Evolutionary conservation across 2,888 invertebrate species (phyloP), one percentile per base, ranked within the genome.

Genomic region (Epinotia ramella): DNA sequence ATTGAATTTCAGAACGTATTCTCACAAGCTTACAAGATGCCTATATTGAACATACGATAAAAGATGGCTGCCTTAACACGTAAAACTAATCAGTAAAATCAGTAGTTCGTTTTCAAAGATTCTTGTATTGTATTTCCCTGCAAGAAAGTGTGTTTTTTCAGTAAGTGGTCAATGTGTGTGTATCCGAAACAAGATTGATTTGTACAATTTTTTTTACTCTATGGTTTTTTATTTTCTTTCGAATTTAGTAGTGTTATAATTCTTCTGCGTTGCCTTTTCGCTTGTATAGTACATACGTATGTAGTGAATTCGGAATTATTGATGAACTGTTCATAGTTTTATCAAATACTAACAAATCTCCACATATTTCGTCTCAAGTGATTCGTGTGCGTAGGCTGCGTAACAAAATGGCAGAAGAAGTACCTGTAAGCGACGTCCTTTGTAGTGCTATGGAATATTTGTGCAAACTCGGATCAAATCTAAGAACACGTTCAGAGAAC

Each of bases 361-460:
- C 20, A 20, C 49, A 63, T 62, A 66, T 71, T 71, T 44, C 44
- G 40, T 53, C n/a, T n/a, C n/a, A n/a, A 60, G 76, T 76, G 72
- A 67, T 72, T 63, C 20, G 59, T 69, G 76, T 73, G 73, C 59
- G 63, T 53, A 65, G 66, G 60, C 57, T 44, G 72, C 65, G 63
- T 63, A 73, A 63, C 69, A 84, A 89, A 89, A 93, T 93, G 93
- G 91, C 91, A 87, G 90, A 89, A 81, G 89, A 88, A 73, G 86
- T 88, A 71, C 89, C 93, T 75, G 87, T 90, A 77, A 85, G 85
- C 82, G 92, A 92, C 86, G 87, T 93, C 57, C 78, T 94, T 76
- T 88, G 89, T 77, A 90, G 92, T 80, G 94, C 94, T 16, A 90
- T 91, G 85, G 93, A 92, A 80, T 94, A 94, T 86, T 86, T 95